Evolutionary conservation across 2,113 vertebrate genomes (phyloP), one percentile per base, ranked within the genome.

Genomic region (Ctenomys sociabilis): DNA sequence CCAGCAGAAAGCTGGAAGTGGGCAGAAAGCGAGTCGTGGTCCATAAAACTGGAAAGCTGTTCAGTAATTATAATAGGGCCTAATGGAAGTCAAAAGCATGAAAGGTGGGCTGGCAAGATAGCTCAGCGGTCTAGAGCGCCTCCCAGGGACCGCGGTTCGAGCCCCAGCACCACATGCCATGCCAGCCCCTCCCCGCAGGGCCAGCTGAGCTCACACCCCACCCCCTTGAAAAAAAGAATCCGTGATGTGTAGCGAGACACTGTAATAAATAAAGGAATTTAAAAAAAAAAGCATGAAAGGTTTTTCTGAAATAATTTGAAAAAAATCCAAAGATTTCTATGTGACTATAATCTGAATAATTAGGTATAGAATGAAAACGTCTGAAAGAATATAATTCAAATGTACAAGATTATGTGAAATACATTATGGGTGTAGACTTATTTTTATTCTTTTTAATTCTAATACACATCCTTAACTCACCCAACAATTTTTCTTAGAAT

Each of bases 401-500:
- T 90, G 37, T 80, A 64, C 66, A 49, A 85, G 49, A 82, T 43
- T 81, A 70, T 52, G 24, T 78, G 72, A 77, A 24, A 52, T 83
- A 4, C 59, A 84, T 61, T 72, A 30, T 94, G 28, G 54, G 57
- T 49, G 43, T 59, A 52, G 32, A 61, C 32, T 64, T n/a, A n/a
- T 40, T 37, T 4, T 73, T 4, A 26, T 40, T 19, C 45, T 52
- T 8, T 89, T 83, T 89, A 75, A 77, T 93, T 72, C 37, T 86
- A 78, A 64, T 72, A 30, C 81, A 77, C 66, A 7, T 91, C 37
- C 93, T 78, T 96, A 52, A 93, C n/a, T 59, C 61, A 91, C 28
- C 24, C 40, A 87, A 63, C n/a, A 81, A 16, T 75, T 70, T 86
- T 85, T 89, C 75, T 64, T 21, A 57, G 52, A 68, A 77, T 72